A percentile compares a stretch with the other conserved stretches of the same genome.
Evolutionary conservation across 2,888 invertebrate genomes (phyloP).

Genomic region (Ophion costatus): DNA sequence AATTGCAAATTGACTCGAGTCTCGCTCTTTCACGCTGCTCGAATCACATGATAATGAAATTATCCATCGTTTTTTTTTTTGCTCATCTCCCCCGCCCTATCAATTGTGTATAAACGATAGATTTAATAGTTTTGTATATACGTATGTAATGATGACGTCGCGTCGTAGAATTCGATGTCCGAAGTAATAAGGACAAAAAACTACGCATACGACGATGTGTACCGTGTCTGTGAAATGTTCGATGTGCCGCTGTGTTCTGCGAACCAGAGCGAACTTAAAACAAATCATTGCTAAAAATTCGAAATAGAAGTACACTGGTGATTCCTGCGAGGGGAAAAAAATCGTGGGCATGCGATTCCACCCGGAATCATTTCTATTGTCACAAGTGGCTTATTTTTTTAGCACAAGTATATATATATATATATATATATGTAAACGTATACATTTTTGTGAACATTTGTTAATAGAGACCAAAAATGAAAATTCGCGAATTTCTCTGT

Average conservation of each 20-base stretch:
- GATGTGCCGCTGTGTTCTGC: conserved; percentile 19
- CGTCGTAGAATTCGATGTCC: conserved; percentile 11
- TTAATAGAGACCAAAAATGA: conserved; percentile 52
- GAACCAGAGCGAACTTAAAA: conserved; percentile 4
- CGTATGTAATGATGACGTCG: conserved; percentile 38
- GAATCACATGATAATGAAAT: conserved; percentile 38
- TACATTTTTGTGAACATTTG: conserved; percentile 61
- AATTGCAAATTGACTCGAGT: conserved; percentile 32
- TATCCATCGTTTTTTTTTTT: conserved; percentile 29
- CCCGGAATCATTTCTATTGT: conserved; percentile 54
- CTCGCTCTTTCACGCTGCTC: conserved; percentile 57
- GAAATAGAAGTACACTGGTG: background rate
- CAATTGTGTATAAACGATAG: conserved; percentile 60
- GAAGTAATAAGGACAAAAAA: background rate
- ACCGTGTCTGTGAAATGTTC: conserved; percentile 31
- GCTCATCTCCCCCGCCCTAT: background rate
- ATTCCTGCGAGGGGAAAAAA: background rate
- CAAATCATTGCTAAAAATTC: conserved; percentile 11
- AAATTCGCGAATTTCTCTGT: conserved; percentile 23
- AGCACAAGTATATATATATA: conserved; percentile 52
- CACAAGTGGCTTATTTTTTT: conserved; percentile 63
- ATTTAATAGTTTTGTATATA: conserved; percentile 63
- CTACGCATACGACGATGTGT: background rate
- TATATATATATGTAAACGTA: conserved; percentile 8
- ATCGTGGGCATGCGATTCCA: conserved; percentile 22